These are phyloP conservation scores for Falco rusticolus DNA, from an alignment of 2,797 vertebrate species.

Conservation along the genomic window DNA sequence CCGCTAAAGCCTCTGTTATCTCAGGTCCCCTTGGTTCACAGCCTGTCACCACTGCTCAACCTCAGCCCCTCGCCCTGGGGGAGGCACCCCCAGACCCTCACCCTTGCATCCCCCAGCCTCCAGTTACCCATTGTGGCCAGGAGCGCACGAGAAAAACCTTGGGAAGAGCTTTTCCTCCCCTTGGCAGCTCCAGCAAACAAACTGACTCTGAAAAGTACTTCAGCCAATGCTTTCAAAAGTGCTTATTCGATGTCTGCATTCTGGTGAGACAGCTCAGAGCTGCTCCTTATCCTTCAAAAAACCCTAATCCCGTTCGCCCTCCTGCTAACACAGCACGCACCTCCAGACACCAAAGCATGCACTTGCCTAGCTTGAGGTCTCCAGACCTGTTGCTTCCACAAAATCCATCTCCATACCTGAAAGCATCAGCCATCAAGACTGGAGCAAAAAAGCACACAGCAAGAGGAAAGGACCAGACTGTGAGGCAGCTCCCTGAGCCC, in stretches of 20 bases:
- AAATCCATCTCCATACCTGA: neutral
- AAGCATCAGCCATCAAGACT: neutral
- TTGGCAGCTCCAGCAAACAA: neutral
- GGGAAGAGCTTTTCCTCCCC: neutral
- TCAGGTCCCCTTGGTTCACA: neutral
- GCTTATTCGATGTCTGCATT: neutral
- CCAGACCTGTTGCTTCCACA: neutral
- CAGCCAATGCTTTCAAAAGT: neutral
- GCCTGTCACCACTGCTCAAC: neutral
- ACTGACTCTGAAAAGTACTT: neutral
- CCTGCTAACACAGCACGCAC: neutral
- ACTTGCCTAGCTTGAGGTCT: neutral
- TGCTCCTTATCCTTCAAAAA: neutral
- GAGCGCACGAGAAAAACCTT: neutral
- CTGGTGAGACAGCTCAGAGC: neutral
- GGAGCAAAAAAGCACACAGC: neutral
- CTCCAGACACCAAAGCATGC: neutral
- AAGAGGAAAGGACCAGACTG: neutral
- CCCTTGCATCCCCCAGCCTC: neutral
- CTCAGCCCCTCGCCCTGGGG: neutral
- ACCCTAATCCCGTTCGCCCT: neutral
- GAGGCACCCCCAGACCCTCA: neutral
- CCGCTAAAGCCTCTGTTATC: neutral
- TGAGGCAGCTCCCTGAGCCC: fast-evolving
- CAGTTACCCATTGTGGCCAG: fast-evolving